Percentiles rank a stretch among this genome's conserved stretches.
Conservation (phyloP, 2,888 invertebrate genomes). For the Pecten maximus region DNA sequence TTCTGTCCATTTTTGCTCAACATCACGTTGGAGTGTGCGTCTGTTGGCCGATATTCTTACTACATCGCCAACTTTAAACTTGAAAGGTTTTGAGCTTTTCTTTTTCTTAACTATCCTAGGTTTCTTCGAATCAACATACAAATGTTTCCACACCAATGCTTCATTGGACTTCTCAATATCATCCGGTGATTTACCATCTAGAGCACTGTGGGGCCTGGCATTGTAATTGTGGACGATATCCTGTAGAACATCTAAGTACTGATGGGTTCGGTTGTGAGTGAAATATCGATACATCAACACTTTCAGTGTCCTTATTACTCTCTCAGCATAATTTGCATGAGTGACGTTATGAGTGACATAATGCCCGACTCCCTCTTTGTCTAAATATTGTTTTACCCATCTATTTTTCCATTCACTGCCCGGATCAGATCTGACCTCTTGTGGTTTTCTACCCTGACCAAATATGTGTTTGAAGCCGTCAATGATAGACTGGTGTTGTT, state of each 20-base stretch:
- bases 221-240: too few relatives aligned
- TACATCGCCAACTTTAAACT: constrained; percentile 52
- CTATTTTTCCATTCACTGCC: constrained; percentile 48
- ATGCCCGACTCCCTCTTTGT: constrained; percentile 39
- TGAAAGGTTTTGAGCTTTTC: constrained; percentile 41
- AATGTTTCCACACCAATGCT: too few relatives aligned
- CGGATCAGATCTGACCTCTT: constrained; percentile 42
- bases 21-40: constrained; percentile 54
- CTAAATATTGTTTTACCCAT: constrained; percentile 41
- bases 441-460: constrained; percentile 38
- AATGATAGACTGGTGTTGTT: background rate
- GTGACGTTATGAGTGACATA: constrained; percentile 50
- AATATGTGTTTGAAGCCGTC: background rate
- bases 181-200: too few relatives aligned
- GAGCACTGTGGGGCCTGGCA: too few relatives aligned
- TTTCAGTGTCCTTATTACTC: constrained; percentile 51
- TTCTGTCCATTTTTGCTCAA: constrained; percentile 56
- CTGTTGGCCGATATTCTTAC: too few relatives aligned
- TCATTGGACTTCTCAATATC: too few relatives aligned
- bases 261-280: constrained; percentile 41
- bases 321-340: constrained; percentile 51
- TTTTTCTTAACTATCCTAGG: constrained; percentile 13
- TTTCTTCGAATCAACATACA: too few relatives aligned
- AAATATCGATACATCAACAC: constrained; percentile 47
- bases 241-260: constrained; percentile 45